Base-by-base conservation (phyloP, 2,888 invertebrate species). In the Piscicola geometra region DNA sequence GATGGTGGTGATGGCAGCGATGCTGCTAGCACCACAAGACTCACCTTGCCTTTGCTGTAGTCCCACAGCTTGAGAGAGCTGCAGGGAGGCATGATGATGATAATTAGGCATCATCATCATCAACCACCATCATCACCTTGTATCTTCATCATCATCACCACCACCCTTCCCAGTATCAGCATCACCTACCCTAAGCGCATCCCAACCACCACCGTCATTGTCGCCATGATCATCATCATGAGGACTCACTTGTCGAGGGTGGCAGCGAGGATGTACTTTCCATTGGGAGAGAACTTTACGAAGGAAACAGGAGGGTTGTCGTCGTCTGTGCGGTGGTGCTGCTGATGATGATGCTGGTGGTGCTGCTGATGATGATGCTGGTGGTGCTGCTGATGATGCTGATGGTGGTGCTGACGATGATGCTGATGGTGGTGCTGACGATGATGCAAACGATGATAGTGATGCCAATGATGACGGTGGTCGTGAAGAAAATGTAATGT, bases 251-350 rank as follows among this genome's bases (percentile, higher is more conserved):
- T 98, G 87, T 99, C 99, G 76, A 99, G 87, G 0, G 99, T 99
- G 12, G 98, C 98, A 25, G 98, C 97, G 80, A 99, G 88, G 79
- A 99, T 98, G 84, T 99, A 99, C 87, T 99, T 99, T 82, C 99
- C 99, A 86, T 99, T 99, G 0, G 99, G 99, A 71, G 98, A 99
- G 87, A 99, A 99, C 86, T 99, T 99, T 0, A 98, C 99, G 87
- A 98, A 99, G 9, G 99, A 98, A 15, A 99, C 99, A 0, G 99
- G 99, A 15, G 98, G 98, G 87, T 99, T 99, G 84, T 99, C 98
- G 84, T 99, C 97, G 85, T 99, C 99, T 88, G 81, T 64, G 82
- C 79, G 72, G 68, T 56, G 60, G 21, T 25, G 25, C 3, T 56
- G 21, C 15, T 21, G 25, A 56, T 41, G 41, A 41, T 41, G 41